Conservation (phyloP, 2,113 vertebrate genomes). For the Natator depressus region DNA sequence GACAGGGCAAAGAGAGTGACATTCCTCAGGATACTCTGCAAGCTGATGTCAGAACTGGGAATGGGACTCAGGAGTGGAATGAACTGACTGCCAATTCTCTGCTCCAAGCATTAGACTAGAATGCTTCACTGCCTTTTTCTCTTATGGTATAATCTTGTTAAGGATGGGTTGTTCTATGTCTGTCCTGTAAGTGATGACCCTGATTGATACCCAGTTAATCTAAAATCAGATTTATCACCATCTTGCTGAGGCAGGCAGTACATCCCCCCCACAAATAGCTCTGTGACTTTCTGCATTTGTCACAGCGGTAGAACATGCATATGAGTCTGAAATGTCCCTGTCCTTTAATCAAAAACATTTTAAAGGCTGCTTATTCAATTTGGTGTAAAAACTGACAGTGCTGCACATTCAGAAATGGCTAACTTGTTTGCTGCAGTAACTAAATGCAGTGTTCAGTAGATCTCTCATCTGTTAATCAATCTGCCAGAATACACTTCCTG, state of each 20-base stretch:
- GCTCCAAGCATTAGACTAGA: background rate
- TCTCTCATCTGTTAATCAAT: accelerated
- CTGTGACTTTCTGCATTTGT: background rate
- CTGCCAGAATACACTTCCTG: background rate
- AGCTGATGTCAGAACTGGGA: background rate
- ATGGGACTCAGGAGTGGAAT: background rate
- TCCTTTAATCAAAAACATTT: background rate
- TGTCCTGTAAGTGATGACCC: background rate
- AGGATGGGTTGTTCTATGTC: background rate
- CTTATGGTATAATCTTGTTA: background rate
- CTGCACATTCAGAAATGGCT: background rate
- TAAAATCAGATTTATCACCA: background rate
- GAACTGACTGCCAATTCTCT: accelerated
- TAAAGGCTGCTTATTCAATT: background rate
- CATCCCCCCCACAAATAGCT: accelerated
- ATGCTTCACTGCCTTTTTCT: background rate
- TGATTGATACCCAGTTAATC: background rate
- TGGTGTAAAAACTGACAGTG: background rate
- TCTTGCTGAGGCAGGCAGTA: background rate
- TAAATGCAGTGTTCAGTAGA: background rate
- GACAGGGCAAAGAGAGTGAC: background rate
- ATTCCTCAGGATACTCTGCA: accelerated
- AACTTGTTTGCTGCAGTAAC: accelerated
- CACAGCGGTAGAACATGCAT: background rate
- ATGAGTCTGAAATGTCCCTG: background rate